Conservation (phyloP, 2,113 vertebrate genomes). For the Mohoua ochrocephala region DNA sequence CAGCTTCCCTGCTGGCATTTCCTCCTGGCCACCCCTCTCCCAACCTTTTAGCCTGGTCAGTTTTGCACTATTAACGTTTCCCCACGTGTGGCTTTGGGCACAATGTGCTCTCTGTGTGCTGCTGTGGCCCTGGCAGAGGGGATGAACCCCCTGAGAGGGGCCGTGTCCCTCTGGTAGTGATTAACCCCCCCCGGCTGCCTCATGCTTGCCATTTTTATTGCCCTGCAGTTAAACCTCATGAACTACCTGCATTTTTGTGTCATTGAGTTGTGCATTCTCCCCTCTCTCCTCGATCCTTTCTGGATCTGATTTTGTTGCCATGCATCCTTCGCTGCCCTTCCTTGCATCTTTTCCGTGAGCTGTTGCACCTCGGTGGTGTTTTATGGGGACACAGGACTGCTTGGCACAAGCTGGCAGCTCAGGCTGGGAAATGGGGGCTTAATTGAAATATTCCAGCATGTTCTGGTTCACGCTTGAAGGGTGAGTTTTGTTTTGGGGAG, state of each 20-base stretch:
- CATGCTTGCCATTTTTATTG: background rate
- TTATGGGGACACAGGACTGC: accelerated
- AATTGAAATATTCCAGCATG: background rate
- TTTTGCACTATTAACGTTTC: background rate
- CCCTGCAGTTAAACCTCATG: background rate
- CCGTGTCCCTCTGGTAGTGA: background rate
- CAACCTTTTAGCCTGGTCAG: background rate
- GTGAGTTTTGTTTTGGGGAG: background rate
- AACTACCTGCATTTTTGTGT: background rate
- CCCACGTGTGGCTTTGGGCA: background rate
- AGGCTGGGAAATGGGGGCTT: background rate
- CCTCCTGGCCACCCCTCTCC: background rate
- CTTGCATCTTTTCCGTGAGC: accelerated
- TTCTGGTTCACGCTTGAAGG: background rate
- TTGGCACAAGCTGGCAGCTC: background rate
- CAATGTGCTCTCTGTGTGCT: constrained; percentile 8
- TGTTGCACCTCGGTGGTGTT: background rate
- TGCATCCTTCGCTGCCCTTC: background rate
- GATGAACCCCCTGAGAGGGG: background rate
- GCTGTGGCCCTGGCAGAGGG: background rate
- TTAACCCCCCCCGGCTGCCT: background rate
- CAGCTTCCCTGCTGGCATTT: background rate
- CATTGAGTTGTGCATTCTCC: accelerated
- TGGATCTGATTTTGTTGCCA: background rate
- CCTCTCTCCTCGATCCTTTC: accelerated